Evolutionary conservation across 1,140 invertebrate genomes (phyloP).

Genomic region (Neodiprion lecontei): DNA sequence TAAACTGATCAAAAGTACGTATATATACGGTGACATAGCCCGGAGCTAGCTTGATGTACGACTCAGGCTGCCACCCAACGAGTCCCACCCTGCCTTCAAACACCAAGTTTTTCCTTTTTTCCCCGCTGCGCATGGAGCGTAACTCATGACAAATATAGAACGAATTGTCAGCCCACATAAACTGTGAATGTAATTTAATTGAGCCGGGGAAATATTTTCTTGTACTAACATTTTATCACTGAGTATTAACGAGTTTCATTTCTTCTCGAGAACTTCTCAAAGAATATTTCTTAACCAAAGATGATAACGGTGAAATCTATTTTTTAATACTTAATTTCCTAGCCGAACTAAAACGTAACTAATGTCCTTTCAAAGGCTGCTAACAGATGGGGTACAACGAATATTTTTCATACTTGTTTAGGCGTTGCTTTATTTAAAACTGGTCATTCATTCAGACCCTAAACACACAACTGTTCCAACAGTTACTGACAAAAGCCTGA

Average conservation of each 20-base stretch:
- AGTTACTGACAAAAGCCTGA: background rate
- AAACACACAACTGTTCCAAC: background rate
- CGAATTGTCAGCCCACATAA: constrained; percentile 4
- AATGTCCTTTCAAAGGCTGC: background rate
- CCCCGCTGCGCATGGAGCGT: background rate
- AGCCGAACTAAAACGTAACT: background rate
- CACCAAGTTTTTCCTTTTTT: background rate
- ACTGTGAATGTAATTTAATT: background rate
- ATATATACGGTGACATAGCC: background rate
- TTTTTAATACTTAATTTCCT: background rate
- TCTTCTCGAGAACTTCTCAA: background rate
- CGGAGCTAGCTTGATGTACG: background rate
- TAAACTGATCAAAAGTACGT: background rate
- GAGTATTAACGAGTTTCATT: background rate
- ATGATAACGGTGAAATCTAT: background rate
- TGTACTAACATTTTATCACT: background rate
- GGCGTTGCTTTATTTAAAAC: background rate
- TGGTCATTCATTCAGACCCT: background rate
- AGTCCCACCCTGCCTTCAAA: background rate
- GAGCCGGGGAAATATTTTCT: background rate
- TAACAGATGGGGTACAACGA: background rate
- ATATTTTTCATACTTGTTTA: background rate
- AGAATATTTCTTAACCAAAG: too few species aligned
- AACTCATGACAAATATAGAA: background rate
- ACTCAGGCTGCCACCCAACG: background rate